Evolutionary conservation across 2,888 invertebrate species (phyloP).

Genomic region (Sericinus montela): DNA sequence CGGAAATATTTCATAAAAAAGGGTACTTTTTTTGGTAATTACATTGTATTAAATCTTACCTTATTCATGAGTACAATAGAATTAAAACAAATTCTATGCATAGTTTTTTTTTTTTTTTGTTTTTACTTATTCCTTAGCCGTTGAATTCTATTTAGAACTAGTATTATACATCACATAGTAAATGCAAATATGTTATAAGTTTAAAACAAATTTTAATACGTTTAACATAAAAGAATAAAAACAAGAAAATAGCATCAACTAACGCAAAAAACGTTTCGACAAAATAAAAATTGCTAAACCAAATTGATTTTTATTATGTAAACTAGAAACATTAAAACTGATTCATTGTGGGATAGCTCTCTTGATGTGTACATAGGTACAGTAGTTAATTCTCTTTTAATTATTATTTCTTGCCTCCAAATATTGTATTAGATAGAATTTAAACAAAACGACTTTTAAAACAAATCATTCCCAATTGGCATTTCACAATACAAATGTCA

Average conservation of each 20-base stretch:
- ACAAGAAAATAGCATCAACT: too few species aligned
- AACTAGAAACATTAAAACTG: too few species aligned
- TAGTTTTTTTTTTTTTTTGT: neutral
- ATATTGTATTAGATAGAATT: neutral
- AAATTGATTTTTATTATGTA: too few species aligned
- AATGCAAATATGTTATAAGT: constrained; percentile 12
- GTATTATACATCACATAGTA: constrained; percentile 6
- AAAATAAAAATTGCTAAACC: too few species aligned
- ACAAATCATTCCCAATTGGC: constrained; percentile 22
- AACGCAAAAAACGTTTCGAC: too few species aligned
- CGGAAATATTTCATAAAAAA: neutral
- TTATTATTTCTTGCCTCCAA: constrained; percentile 11
- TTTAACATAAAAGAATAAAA: too few species aligned
- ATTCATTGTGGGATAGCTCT: too few species aligned
- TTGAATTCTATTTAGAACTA: neutral
- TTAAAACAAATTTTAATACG: too few species aligned
- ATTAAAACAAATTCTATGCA: neutral
- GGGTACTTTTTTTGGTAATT: too few species aligned
- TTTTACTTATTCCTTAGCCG: neutral
- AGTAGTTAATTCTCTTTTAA: neutral
- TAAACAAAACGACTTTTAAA: neutral
- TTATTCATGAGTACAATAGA: constrained; percentile 1
- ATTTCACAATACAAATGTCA: constrained; percentile 18
- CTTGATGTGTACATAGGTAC: neutral
- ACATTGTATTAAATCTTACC: too few species aligned